A percentile compares a stretch with the other conserved stretches of the same genome.
phyloP scores from a whole-genome alignment of 2,888 invertebrate species.

The Danaus chrysippus region DNA sequence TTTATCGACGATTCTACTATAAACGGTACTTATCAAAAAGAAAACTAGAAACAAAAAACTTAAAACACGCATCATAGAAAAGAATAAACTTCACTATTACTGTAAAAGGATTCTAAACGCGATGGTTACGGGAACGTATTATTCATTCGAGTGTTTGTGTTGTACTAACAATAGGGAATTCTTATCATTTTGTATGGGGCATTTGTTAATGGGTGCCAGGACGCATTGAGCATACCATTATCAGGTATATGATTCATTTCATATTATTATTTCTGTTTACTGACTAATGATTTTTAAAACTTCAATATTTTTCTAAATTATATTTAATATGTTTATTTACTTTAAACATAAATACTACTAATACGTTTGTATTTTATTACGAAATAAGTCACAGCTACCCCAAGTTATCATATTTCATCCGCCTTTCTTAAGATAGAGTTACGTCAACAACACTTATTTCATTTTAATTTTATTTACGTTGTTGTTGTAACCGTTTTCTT shows the following conservation, averaged over 20 bases:
- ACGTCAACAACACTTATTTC: neutral
- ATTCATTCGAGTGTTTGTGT: slow-evolving; percentile 51
- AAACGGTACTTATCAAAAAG: slow-evolving; percentile 37
- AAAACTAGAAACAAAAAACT: slow-evolving; percentile 38
- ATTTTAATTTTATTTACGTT: neutral
- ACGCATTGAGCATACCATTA: slow-evolving; percentile 69
- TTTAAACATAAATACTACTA: neutral
- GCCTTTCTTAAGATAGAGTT: neutral
- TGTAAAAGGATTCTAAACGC: neutral
- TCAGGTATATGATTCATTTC: slow-evolving; percentile 49
- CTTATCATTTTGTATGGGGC: slow-evolving; percentile 74
- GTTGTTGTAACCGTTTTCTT: neutral
- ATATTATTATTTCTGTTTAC: slow-evolving; percentile 37
- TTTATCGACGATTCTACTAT: slow-evolving; percentile 76
- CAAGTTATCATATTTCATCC: neutral
- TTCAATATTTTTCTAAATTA: neutral
- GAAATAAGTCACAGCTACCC: neutral
- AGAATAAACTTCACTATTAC: slow-evolving; percentile 1
- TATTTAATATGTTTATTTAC: too few relatives aligned
- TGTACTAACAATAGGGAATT: slow-evolving; percentile 69
- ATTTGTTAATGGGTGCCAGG: slow-evolving; percentile 57
- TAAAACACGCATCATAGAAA: slow-evolving; percentile 14
- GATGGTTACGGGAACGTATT: slow-evolving; percentile 43
- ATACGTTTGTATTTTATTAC: too few relatives aligned
- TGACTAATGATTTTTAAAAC: neutral